A percentile compares a stretch with the other conserved stretches of the same genome.
Evolutionary conservation across 1,140 invertebrate genomes (phyloP).

Genomic region (Drosophila willistoni): DNA sequence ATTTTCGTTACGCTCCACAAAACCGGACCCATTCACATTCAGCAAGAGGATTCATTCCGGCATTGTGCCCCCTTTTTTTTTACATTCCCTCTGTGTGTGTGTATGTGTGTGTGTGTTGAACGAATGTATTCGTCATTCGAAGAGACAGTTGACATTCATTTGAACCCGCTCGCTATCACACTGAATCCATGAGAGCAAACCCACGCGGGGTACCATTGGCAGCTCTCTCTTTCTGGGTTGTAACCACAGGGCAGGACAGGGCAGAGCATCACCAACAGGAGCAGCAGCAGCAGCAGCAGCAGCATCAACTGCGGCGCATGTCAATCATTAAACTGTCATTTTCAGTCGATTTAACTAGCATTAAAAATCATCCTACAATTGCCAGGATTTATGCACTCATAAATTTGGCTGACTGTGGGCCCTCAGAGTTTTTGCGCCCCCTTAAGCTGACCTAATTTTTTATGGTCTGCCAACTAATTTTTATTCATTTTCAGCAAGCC

Average conservation of each 20-base stretch:
- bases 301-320: constrained; percentile 59
- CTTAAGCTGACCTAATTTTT: constrained; percentile 76
- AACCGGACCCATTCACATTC: constrained; percentile 42
- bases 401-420: constrained; percentile 61
- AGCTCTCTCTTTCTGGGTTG: constrained; percentile 27
- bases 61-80: constrained; percentile 63
- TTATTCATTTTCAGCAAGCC: constrained; percentile 71
- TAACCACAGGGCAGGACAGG: constrained; percentile 50
- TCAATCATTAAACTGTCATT: constrained; percentile 82
- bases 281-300: constrained; percentile 10
- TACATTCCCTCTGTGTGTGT: background rate
- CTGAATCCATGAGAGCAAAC: constrained; percentile 18
- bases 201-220: constrained; percentile 40
- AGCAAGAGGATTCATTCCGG: constrained; percentile 62
- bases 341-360: constrained; percentile 81
- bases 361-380: constrained; percentile 80
- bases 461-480: constrained; percentile 77
- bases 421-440: constrained; percentile 21
- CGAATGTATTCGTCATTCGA: constrained; percentile 79
- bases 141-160: constrained; percentile 78
- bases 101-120: constrained; percentile 29
- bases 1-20: constrained; percentile 66
- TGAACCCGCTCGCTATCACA: constrained; percentile 61
- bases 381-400: constrained; percentile 79
- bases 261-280: background rate